Evolutionary conservation across 2,888 invertebrate genomes (phyloP).

Genomic region (Protophormia terraenovae): DNA sequence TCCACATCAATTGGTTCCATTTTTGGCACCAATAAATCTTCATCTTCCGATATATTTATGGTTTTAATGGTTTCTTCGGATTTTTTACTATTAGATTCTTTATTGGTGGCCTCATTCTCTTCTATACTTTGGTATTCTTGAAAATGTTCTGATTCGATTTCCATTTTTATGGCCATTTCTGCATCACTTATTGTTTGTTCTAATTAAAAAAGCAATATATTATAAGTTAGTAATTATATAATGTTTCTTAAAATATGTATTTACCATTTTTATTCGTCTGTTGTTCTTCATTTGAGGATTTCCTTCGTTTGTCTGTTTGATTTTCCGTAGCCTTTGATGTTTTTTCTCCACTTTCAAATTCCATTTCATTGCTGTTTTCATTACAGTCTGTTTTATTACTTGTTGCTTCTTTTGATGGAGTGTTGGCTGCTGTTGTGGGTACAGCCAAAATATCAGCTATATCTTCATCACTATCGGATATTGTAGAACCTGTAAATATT

Average conservation of each 20-base stretch:
- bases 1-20: conserved; percentile 81
- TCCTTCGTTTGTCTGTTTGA: conserved; percentile 37
- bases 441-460: conserved; percentile 62
- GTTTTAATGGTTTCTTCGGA: conserved; percentile 47
- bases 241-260: neutral
- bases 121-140: conserved; percentile 45
- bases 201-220: neutral
- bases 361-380: conserved; percentile 70
- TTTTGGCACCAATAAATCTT: conserved; percentile 75
- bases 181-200: conserved; percentile 12
- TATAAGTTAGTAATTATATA: neutral
- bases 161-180: conserved; percentile 50
- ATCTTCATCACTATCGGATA: conserved; percentile 68
- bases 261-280: conserved; percentile 46
- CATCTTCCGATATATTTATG: conserved; percentile 70
- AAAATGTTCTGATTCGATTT: conserved; percentile 55
- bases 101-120: conserved; percentile 36
- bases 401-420: neutral
- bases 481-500: conserved; percentile 59
- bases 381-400: conserved; percentile 54
- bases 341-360: conserved; percentile 71
- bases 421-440: conserved; percentile 7
- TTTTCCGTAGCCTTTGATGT: conserved; percentile 59
- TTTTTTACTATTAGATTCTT: conserved; percentile 56
- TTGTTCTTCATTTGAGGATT: conserved; percentile 11